Percentiles rank a stretch among this genome's conserved stretches.
Evolutionary conservation across 2,797 vertebrate genomes (phyloP).

Genomic region (Fistularia tabacaria): DNA sequence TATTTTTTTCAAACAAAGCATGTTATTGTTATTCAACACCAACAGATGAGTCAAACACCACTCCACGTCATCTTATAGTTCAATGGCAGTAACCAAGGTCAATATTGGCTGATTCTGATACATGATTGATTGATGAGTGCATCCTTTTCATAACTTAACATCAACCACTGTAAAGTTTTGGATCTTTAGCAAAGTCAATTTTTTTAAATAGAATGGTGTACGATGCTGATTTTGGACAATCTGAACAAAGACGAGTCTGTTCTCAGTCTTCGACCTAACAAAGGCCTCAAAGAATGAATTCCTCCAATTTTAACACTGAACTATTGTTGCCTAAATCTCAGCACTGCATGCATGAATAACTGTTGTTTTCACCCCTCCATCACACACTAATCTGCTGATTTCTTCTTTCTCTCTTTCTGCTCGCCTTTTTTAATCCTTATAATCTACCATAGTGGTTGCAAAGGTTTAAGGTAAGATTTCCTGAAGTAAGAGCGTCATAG

Average conservation of each 20-base stretch:
- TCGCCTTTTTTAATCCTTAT: conserved; percentile 84
- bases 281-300: conserved; percentile 24
- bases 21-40: too few relatives aligned
- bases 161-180: too few relatives aligned
- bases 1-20: too few relatives aligned
- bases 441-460: conserved; percentile 96
- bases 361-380: conserved; percentile 25
- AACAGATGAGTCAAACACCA: too few relatives aligned
- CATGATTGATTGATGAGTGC: too few relatives aligned
- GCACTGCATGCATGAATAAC: conserved; percentile 24
- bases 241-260: conserved; percentile 14
- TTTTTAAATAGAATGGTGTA: too few relatives aligned
- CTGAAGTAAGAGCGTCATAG: conserved; percentile 19
- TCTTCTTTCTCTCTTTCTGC: conserved; percentile 82
- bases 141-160: too few relatives aligned
- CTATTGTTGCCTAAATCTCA: conserved; percentile 21
- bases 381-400: conserved; percentile 61
- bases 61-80: too few relatives aligned
- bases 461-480: conserved; percentile 99
- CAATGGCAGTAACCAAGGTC: too few relatives aligned
- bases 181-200: too few relatives aligned
- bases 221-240: too few relatives aligned
- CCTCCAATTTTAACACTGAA: conserved; percentile 25
- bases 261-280: conserved; percentile 4
- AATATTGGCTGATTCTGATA: too few relatives aligned